A percentile compares a stretch with the other conserved stretches of the same genome.
Conservation (phyloP, 1,140 invertebrate species). For the Mylabris phalerata region DNA sequence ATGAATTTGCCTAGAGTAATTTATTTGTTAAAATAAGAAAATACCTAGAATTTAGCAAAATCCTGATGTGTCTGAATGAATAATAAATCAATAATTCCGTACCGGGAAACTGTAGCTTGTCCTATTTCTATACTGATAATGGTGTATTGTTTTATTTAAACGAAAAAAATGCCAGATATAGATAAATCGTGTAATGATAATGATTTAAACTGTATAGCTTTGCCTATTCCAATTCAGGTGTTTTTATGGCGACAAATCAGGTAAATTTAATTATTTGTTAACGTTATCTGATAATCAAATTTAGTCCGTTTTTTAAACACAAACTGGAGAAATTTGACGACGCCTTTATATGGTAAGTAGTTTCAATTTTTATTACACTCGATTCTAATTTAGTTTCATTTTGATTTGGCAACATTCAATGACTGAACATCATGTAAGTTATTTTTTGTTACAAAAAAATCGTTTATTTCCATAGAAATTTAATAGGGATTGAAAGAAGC, state of each 20-base stretch:
- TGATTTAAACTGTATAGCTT: constrained; percentile 54
- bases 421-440: constrained; percentile 83
- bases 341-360: constrained; percentile 61
- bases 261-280: neutral
- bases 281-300: neutral
- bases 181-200: constrained; percentile 8
- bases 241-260: constrained; percentile 93
- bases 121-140: too few species aligned
- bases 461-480: neutral
- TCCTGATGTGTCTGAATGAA: too few species aligned
- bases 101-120: too few species aligned
- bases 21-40: too few species aligned
- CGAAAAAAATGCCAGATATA: too few species aligned
- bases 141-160: too few species aligned
- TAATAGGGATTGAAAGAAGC: constrained; percentile 48
- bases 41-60: too few species aligned
- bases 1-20: too few species aligned
- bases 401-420: constrained; percentile 80
- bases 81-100: too few species aligned
- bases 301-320: constrained; percentile 78
- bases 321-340: constrained; percentile 94
- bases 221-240: constrained; percentile 95
- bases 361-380: neutral
- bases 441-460: neutral
- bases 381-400: too few species aligned